phyloP scores from a whole-genome alignment of 2,113 vertebrate species.

The Lipophrys pholis region DNA sequence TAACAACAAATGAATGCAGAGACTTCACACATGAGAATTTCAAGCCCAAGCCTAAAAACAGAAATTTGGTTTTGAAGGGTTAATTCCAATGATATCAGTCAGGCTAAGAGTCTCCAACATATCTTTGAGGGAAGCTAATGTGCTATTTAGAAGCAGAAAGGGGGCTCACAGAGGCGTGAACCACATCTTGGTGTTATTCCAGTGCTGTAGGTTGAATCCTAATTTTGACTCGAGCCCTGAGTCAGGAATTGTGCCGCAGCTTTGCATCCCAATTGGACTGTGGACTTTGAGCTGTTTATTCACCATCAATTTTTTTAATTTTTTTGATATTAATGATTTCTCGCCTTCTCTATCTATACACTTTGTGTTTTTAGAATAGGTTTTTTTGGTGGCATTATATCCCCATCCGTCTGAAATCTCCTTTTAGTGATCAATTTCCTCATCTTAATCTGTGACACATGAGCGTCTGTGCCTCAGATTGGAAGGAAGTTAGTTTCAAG shows the following conservation, averaged over 20 bases:
- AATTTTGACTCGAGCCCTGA: slow-evolving; percentile 45
- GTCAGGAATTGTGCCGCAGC: slow-evolving; percentile 35
- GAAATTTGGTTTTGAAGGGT: too few relatives aligned
- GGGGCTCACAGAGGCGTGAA: slow-evolving; percentile 37
- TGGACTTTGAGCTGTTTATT: slow-evolving; percentile 58
- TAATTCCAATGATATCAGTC: background rate
- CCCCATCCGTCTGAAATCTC: slow-evolving; percentile 55
- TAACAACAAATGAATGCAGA: too few relatives aligned
- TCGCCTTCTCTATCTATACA: slow-evolving; percentile 20
- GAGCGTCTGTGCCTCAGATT: slow-evolving; percentile 10
- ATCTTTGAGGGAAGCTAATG: slow-evolving; percentile 46
- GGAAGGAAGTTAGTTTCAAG: slow-evolving; percentile 45
- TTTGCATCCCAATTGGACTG: slow-evolving; percentile 63
- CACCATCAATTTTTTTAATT: background rate
- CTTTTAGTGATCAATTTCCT: slow-evolving; percentile 58
- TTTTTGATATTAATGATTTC: slow-evolving; percentile 49
- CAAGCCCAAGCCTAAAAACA: too few relatives aligned
- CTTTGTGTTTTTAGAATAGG: background rate
- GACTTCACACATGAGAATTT: too few relatives aligned
- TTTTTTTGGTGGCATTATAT: slow-evolving; percentile 36
- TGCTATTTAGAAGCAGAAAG: slow-evolving; percentile 59
- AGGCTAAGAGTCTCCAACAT: background rate
- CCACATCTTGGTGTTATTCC: slow-evolving; percentile 43
- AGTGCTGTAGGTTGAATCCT: slow-evolving; percentile 60
- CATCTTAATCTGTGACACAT: slow-evolving; percentile 38